These are phyloP conservation scores for Eupithecia exiguata DNA, from an alignment of 2,888 invertebrate species.

Conservation along the genomic window DNA sequence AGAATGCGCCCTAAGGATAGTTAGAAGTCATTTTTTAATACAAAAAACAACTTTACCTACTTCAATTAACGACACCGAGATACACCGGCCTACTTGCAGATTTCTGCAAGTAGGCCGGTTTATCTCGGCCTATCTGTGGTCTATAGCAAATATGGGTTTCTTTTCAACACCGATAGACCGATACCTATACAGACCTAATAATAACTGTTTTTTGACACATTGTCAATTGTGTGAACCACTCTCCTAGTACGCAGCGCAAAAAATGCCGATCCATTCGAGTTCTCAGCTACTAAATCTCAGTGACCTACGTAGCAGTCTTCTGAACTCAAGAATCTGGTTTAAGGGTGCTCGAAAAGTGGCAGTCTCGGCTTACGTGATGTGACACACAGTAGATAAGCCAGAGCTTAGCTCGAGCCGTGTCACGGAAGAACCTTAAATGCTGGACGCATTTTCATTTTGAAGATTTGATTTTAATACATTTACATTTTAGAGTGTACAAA, in stretches of 20 bases:
- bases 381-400: constrained; percentile 37
- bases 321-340: constrained; percentile 36
- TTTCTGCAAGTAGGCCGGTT: too few relatives aligned
- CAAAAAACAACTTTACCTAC: too few relatives aligned
- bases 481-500: neutral
- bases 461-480: neutral
- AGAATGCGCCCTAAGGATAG: too few relatives aligned
- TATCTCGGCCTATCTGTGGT: too few relatives aligned
- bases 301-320: constrained; percentile 27
- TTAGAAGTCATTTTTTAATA: too few relatives aligned
- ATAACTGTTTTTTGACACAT: too few relatives aligned
- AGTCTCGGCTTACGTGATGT: constrained; percentile 39
- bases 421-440: constrained; percentile 25
- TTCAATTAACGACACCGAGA: too few relatives aligned
- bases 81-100: too few relatives aligned
- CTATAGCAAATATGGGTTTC: too few relatives aligned
- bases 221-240: too few relatives aligned
- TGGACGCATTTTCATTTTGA: constrained; percentile 21
- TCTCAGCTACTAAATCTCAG: constrained; percentile 24
- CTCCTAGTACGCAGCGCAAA: neutral
- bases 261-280: constrained; percentile 11
- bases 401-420: constrained; percentile 33
- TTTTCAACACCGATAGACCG: too few relatives aligned
- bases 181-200: too few relatives aligned
- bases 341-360: constrained; percentile 39